phyloP scores from a whole-genome alignment of 2,888 invertebrate species.

The Acronicta aceris region DNA sequence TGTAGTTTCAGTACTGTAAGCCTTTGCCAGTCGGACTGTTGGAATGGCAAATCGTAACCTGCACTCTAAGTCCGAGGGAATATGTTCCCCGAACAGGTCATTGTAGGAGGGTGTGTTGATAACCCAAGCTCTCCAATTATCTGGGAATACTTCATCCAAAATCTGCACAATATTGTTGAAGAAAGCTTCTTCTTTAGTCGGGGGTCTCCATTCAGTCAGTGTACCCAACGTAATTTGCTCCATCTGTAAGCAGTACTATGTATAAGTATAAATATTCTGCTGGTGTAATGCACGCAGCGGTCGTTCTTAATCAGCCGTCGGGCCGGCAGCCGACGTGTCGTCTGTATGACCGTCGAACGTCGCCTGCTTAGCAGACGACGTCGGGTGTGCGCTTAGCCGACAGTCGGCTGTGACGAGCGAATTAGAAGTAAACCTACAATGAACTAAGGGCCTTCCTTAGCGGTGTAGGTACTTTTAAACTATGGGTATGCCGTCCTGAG shows the following conservation, averaged over 20 bases:
- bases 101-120: constrained; percentile 1
- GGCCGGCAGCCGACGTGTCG: too few relatives aligned
- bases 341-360: too few relatives aligned
- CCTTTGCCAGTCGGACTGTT: not conserved
- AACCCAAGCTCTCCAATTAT: constrained; percentile 4
- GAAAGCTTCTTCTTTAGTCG: not conserved
- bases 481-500: constrained; percentile 1
- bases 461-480: not conserved
- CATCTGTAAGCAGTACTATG: not conserved
- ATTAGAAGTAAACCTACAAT: not conserved
- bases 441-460: not conserved
- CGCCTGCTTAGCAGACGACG: not conserved
- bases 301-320: not conserved
- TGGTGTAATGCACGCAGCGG: constrained; percentile 1
- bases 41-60: constrained; percentile 7
- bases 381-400: not conserved
- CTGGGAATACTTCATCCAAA: constrained; percentile 5
- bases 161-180: constrained; percentile 1
- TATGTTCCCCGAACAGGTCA: constrained; percentile 4
- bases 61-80: constrained; percentile 4
- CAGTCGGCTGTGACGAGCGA: not conserved
- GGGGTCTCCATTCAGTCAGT: constrained; percentile 1
- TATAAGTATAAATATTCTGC: not conserved
- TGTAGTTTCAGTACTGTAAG: not conserved
- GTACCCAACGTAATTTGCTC: constrained; percentile 1